Evolutionary conservation across 2,113 vertebrate genomes (phyloP).

Genomic region (Bungarus multicinctus): DNA sequence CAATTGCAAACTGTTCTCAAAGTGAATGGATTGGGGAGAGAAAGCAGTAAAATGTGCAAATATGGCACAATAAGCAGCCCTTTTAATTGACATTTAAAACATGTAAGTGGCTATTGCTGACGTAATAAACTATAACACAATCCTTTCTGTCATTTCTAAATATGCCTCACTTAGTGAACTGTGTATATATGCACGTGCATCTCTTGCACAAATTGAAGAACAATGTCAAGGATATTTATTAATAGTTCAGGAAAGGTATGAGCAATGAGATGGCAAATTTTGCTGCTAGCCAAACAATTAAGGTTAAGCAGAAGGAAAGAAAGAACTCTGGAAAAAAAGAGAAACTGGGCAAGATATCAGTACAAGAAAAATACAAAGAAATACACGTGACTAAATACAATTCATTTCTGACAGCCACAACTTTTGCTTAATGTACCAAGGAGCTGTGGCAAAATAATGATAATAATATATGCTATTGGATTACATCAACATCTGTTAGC

Average conservation of each 20-base stretch:
- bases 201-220: not conserved
- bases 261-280: constrained; percentile 21
- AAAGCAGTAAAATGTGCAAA: not conserved
- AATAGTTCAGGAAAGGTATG: constrained; percentile 7
- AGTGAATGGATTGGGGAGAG: not conserved
- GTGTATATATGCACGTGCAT: not conserved
- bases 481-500: not conserved
- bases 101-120: not conserved
- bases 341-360: not conserved
- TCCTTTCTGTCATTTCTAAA: not conserved
- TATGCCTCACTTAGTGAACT: not conserved
- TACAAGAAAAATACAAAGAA: not conserved
- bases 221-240: constrained; percentile 15
- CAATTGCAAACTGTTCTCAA: not conserved
- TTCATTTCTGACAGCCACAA: not conserved
- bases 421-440: not conserved
- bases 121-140: not conserved
- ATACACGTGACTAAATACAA: not conserved
- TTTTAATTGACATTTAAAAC: not conserved
- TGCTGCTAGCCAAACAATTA: constrained; percentile 8
- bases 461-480: not conserved
- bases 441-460: not conserved
- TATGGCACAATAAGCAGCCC: not conserved
- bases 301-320: not conserved
- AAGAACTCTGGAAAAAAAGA: not conserved